Evolutionary conservation across 2,113 vertebrate species (phyloP).

Genomic region (Ochotona princeps): DNA sequence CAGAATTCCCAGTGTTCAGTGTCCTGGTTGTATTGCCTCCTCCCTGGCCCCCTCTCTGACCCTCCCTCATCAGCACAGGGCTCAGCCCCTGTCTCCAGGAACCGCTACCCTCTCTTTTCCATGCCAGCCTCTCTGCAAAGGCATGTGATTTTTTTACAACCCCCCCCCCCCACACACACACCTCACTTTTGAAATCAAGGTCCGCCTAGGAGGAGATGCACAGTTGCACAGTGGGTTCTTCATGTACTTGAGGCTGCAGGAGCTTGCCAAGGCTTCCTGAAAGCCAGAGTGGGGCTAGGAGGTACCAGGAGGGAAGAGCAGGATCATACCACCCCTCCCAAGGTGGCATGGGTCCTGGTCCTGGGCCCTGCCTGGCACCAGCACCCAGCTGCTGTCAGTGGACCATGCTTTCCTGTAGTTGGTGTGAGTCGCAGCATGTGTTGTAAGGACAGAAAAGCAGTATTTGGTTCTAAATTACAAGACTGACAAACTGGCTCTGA

Average conservation of each 20-base stretch:
- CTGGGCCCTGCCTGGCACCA: background rate
- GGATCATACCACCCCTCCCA: background rate
- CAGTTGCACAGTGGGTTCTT: background rate
- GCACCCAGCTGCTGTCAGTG: slow-evolving; percentile 56
- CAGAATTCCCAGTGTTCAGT: background rate
- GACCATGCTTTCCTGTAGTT: background rate
- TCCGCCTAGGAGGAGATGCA: background rate
- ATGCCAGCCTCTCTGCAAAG: background rate
- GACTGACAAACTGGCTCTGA: background rate
- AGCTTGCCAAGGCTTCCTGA: background rate
- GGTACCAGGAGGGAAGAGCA: background rate
- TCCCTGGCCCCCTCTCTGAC: background rate
- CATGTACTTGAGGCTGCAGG: background rate
- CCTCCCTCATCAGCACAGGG: background rate
- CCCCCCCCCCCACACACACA: no score
- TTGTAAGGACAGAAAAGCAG: background rate
- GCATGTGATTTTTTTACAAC: background rate
- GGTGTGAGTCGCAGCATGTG: slow-evolving; percentile 63
- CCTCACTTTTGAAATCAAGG: background rate
- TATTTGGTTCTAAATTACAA: background rate
- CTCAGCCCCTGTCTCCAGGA: background rate
- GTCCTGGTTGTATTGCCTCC: background rate
- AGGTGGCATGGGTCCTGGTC: background rate
- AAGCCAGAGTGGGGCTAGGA: background rate
- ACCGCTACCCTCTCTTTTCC: background rate